These are phyloP conservation scores for Drosophila siamana DNA, from an alignment of 2,888 invertebrate species.

Conservation along the genomic window DNA sequence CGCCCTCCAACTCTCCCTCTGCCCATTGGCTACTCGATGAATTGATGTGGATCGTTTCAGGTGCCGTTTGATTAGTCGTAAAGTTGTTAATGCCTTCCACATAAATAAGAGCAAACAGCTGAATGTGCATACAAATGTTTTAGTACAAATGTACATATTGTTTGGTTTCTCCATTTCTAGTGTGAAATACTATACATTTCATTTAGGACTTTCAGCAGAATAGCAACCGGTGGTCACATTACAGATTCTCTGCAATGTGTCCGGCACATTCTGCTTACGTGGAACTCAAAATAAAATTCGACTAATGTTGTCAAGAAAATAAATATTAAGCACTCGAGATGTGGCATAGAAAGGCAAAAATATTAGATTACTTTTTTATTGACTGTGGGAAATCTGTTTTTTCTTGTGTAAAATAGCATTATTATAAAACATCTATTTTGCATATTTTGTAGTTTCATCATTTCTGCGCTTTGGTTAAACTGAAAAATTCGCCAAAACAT, in stretches of 20 bases:
- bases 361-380: no score
- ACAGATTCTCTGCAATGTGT: not conserved
- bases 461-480: not conserved
- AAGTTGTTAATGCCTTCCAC: constrained; percentile 51
- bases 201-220: not conserved
- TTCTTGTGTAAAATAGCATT: no score
- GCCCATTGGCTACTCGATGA: constrained; percentile 23
- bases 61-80: constrained; percentile 56
- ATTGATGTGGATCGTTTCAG: constrained; percentile 32
- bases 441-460: not conserved
- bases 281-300: not conserved
- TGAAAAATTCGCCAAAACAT: no score
- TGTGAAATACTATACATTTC: constrained; percentile 1
- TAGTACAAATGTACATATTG: no score
- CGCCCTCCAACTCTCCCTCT: constrained; percentile 5
- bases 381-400: no score
- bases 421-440: no score
- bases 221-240: not conserved
- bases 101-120: constrained; percentile 10
- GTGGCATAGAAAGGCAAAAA: no score
- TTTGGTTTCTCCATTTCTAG: not conserved
- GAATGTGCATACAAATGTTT: not conserved
- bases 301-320: not conserved
- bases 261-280: not conserved
- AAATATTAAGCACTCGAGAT: not conserved